These are phyloP conservation scores for Drosophila planitibia DNA, from an alignment of 2,888 invertebrate species.

Conservation along the genomic window DNA sequence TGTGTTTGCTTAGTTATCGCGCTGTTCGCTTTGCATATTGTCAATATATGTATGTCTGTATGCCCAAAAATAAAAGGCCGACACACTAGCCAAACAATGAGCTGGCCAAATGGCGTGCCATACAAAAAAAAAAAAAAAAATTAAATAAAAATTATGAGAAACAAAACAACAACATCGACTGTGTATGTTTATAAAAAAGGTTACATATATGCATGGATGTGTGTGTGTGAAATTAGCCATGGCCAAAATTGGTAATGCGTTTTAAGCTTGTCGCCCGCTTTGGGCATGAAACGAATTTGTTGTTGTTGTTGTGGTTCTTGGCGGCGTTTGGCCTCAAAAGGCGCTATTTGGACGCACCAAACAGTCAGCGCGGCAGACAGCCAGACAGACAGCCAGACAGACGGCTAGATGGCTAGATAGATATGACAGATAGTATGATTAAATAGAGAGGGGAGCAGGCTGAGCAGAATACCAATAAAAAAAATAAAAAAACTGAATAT, in stretches of 20 bases:
- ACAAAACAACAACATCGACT: neutral
- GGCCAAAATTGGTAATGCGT: conserved; percentile 73
- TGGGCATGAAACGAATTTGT: conserved; percentile 73
- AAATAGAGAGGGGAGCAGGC: neutral
- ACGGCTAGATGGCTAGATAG: neutral
- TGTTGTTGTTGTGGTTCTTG: neutral
- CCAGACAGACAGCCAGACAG: conserved; percentile 19
- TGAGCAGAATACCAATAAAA: neutral
- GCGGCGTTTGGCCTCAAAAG: conserved; percentile 60
- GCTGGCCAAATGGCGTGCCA: conserved; percentile 26
- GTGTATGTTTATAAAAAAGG: conserved; percentile 1
- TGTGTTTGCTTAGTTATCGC: conserved; percentile 19
- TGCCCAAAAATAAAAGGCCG: conserved; percentile 31
- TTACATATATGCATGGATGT: neutral
- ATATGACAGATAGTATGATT: conserved; percentile 7
- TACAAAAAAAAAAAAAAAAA: conserved; percentile 1
- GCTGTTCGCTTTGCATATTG: conserved; percentile 31
- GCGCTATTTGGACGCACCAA: conserved; percentile 50
- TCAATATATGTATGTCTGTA: conserved; percentile 14
- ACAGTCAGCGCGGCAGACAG: conserved; percentile 17
- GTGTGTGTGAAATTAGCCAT: conserved; percentile 67
- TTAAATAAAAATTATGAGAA: conserved; percentile 12
- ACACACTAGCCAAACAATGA: conserved; percentile 33
- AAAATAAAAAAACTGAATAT: neutral
- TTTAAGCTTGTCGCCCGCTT: conserved; percentile 70